These are phyloP conservation scores for Luperina testacea DNA, from an alignment of 2,888 invertebrate species.

Conservation along the genomic window DNA sequence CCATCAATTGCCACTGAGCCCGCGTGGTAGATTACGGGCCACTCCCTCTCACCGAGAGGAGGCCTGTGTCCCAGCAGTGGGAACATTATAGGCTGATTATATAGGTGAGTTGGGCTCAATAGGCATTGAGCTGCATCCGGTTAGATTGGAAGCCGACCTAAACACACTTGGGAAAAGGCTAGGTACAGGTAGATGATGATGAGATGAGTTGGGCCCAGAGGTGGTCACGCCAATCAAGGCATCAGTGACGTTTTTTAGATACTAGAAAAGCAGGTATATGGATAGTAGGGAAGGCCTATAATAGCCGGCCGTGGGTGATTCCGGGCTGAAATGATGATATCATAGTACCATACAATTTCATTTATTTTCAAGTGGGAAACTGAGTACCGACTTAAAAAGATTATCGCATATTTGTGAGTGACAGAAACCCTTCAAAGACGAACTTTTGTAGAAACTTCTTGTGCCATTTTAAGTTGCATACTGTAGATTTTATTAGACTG, in stretches of 20 bases:
- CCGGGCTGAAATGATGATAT: neutral
- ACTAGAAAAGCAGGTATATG: neutral
- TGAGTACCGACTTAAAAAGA: neutral
- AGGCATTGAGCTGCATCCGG: no score
- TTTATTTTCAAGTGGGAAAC: neutral
- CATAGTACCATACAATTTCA: neutral
- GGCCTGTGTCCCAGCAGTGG: no score
- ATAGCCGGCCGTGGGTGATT: neutral
- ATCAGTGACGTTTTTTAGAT: neutral
- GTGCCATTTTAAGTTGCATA: neutral
- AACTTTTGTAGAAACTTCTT: neutral
- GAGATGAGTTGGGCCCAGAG: neutral
- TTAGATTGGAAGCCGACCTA: no score
- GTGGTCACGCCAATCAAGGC: neutral
- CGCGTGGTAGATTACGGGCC: no score
- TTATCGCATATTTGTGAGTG: neutral
- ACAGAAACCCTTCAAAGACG: neutral
- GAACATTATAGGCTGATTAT: no score
- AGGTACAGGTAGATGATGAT: no score
- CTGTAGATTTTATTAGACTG: neutral
- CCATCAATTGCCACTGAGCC: no score
- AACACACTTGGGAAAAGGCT: no score
- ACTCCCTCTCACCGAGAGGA: no score
- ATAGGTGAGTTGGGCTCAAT: neutral
- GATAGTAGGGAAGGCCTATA: no score